Base-by-base conservation (phyloP, 1,140 invertebrate genomes). In the Drosophila teissieri region DNA sequence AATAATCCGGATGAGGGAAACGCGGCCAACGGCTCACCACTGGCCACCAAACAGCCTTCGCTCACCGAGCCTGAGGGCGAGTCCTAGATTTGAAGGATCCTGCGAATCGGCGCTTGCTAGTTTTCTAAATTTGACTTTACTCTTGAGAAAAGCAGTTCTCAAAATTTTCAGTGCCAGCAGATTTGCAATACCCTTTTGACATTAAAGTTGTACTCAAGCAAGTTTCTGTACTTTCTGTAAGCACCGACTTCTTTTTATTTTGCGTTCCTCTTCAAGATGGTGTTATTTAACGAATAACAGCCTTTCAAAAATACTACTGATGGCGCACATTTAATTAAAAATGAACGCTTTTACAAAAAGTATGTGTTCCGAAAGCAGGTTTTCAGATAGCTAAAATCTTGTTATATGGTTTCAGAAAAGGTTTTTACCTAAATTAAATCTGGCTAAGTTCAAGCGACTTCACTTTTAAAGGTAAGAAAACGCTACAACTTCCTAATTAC, bases 31-130 rank as follows among this genome's bases (percentile, higher is more conserved):
- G 27, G 44, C 3, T 48, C 54, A 4, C 14, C 37, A 10, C 8
- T 17, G 42, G 56, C 11, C 56, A 27, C 57, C 19, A 67, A 64
- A 11, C 58, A 40, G n/a, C 24, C 11, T 12, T 68, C 64, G 4
- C 0, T 27, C 12, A 42, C 7, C 12, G 37, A 22, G 7, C n/a
- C 31, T 1, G 80, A 80, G 24, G n/a, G 1, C 1, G 78, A 82
- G 27, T 54, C 53, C n/a, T 60, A 39, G 12, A 12, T 45, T 7
- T 44, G 54, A 17, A 62, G 45, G 17, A 3, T 19, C 27, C 15
- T 34, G 49, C 15, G 15, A 52, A 51, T 51, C 48, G 14, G 48
- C 31, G 4, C 22, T 2, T 14, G 8, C 1, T 7, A 14, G n/a
- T 4, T 24, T 11, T 36, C 31, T 12, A 52, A 52, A 36, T 52